Evolutionary conservation across 2,797 vertebrate species (phyloP), one percentile per base, ranked within the genome.

Genomic region (Hirundo rustica): DNA sequence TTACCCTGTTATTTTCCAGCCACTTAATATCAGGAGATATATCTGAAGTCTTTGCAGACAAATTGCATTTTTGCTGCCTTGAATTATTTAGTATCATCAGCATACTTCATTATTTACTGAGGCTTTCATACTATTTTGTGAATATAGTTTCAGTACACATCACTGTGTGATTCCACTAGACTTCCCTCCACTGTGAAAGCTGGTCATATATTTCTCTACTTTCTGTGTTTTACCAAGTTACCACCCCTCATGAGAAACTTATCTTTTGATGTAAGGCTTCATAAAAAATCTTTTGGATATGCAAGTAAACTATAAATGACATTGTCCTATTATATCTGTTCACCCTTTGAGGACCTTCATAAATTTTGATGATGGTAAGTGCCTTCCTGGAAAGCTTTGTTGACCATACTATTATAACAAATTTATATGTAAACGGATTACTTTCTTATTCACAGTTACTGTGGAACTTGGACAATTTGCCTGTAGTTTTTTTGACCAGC

Each of bases 71-170:
- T 80, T 91, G 16, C 54, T 80, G 78, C 48, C 45, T 85, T 94
- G 65, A 96, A 91, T 94, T 79, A 93, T 92, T 94, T 76, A 89
- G 65, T 64, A 83, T 78, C 81, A 87, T 79, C 71, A 89, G 36
- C 48, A 71, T 45, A 74, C 21, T 83, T 92, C 68, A 88, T 92
- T 85, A 82, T 89, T 92, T 88, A 83, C 72, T 5, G 21, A 67
- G 74, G 25, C 72, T 91, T 92, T 79, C 23, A 40, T 64, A 53
- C 73, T 79, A n/a, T 66, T 89, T 89, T 89, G 72, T 77, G 11
- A 71, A 53, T 72, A 65, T 5, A 57, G n/a, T 85, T 68, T 53
- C 54, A 65, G 53, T 45, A 71, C 13, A 48, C 12, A 53, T 55
- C 53, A 71, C 19, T 66, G 11, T 72, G 42, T 77, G 75, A 79